Evolutionary conservation across 2,797 vertebrate species (phyloP), one percentile per base, ranked within the genome.

Genomic region (Sebastiscus albofasciatus): DNA sequence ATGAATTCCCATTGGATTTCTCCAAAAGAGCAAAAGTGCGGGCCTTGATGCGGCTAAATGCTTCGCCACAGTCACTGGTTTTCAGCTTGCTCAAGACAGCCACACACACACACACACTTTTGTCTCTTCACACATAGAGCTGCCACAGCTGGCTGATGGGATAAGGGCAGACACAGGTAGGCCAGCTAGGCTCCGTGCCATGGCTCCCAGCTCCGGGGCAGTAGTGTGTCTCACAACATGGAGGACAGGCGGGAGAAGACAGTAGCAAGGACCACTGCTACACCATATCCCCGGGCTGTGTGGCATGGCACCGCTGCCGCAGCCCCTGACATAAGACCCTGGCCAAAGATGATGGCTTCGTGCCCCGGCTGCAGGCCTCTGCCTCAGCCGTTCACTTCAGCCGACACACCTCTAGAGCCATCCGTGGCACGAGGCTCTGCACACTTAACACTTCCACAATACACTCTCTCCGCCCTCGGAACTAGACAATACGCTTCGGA

Each of bases 91-190:
- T 68, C 18, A 49, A 71, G n/a, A 52, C 36, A 65, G 13, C 13
- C 59, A 52, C 49, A n/a, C 20, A n/a, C 42, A 20, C 29, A 60
- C 68, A 75, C 49, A 60, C 65, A 56, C 54, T 70, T 82, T 62
- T 74, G 56, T 75, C 24, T 75, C 55, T 58, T 70, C 29, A 67
- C 71, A 86, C 67, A 77, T 75, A 66, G 67, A 69, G 72, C 80
- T 83, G 86, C 85, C 85, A 80, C 87, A 82, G 86, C 89, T 83
- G 87, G 80, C 82, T 92, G 90, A 84, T 71, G 72, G 92, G 86
- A 93, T 92, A 90, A 90, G 86, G 76, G 72, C 86, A 92, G 90
- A 90, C 78, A 74, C 85, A 92, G 91, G 90, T 91, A 92, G 89
- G 86, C 88, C 87, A 88, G 84, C 83, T 54, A 77, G 83, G 89